Evolutionary conservation across 2,888 invertebrate species (phyloP).

Genomic region (Xylota segnis): DNA sequence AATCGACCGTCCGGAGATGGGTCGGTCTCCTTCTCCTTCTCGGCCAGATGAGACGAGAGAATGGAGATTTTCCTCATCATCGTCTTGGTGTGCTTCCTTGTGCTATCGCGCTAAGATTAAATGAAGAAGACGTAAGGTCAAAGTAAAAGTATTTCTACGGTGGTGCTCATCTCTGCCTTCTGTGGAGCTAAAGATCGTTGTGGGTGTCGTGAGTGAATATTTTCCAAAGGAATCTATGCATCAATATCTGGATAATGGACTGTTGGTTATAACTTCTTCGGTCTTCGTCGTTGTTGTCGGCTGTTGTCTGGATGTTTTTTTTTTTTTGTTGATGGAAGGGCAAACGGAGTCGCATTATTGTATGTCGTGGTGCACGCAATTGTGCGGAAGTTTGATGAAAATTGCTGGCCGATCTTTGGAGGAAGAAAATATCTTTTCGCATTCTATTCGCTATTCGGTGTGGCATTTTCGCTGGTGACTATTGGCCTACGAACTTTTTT

Average conservation of each 20-base stretch:
- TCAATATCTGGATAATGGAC: constrained; percentile 71
- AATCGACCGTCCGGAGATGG: constrained; percentile 59
- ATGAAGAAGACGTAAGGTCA: constrained; percentile 74
- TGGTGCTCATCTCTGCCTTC: constrained; percentile 51
- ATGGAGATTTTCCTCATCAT: constrained; percentile 60
- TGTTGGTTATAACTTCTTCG: constrained; percentile 56
- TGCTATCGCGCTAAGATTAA: constrained; percentile 71
- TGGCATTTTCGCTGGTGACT: constrained; percentile 10
- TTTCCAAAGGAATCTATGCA: constrained; percentile 66
- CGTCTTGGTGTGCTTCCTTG: constrained; percentile 57
- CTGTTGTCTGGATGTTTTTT: neutral
- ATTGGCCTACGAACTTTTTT: constrained; percentile 53
- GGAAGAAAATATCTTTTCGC: constrained; percentile 42
- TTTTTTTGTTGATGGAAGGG: constrained; percentile 54
- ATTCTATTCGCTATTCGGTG: constrained; percentile 51
- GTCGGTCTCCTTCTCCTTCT: constrained; percentile 21
- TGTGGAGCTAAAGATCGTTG: constrained; percentile 51
- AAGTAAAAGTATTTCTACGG: constrained; percentile 74
- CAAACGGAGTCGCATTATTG: constrained; percentile 59
- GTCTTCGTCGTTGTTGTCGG: neutral
- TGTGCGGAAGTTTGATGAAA: constrained; percentile 70
- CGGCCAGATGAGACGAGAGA: constrained; percentile 8
- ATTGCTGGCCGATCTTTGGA: constrained; percentile 31
- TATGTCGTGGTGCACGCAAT: constrained; percentile 72
- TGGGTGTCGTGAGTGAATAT: constrained; percentile 72